Percentiles rank a stretch among this genome's conserved stretches.
phyloP scores from a whole-genome alignment of 2,888 invertebrate genomes.

The Pardosa pseudoannulata region DNA sequence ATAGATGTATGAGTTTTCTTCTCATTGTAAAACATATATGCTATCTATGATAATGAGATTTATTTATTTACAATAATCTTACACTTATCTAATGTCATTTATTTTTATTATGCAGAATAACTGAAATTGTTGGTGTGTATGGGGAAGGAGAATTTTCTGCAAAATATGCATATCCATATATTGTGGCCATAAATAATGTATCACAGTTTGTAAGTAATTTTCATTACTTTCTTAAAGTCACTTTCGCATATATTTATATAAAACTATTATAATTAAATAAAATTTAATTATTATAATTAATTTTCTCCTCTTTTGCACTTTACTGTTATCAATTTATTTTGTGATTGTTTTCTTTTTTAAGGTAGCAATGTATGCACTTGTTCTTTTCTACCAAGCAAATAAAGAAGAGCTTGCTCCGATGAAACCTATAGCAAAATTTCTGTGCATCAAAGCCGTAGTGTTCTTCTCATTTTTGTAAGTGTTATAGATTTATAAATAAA shows the following conservation, averaged over 20 bases:
- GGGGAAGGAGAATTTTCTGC: conserved; percentile 93
- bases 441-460: conserved; percentile 97
- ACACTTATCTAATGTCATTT: too few species aligned
- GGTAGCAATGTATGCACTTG: conserved; percentile 94
- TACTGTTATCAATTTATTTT: too few species aligned
- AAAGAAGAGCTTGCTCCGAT: conserved; percentile 91
- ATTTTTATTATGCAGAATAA: conserved; percentile 87
- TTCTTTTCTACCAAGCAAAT: conserved; percentile 94
- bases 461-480: conserved; percentile 99
- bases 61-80: too few species aligned
- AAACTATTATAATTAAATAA: too few species aligned
- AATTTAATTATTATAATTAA: too few species aligned
- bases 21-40: too few species aligned
- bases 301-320: too few species aligned
- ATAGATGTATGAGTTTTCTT: too few species aligned
- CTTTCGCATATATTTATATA: too few species aligned
- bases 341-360: too few species aligned
- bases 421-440: conserved; percentile 95
- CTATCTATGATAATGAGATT: too few species aligned
- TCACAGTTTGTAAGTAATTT: conserved; percentile 87
- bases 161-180: conserved; percentile 91
- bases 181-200: conserved; percentile 90
- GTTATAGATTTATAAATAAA: background rate
- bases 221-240: background rate
- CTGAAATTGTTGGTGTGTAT: conserved; percentile 89